A percentile compares a stretch with the other conserved stretches of the same genome.
These are phyloP conservation scores for Synanthedon andrenaeformis DNA, from an alignment of 2,888 invertebrate genomes.

Conservation along the genomic window DNA sequence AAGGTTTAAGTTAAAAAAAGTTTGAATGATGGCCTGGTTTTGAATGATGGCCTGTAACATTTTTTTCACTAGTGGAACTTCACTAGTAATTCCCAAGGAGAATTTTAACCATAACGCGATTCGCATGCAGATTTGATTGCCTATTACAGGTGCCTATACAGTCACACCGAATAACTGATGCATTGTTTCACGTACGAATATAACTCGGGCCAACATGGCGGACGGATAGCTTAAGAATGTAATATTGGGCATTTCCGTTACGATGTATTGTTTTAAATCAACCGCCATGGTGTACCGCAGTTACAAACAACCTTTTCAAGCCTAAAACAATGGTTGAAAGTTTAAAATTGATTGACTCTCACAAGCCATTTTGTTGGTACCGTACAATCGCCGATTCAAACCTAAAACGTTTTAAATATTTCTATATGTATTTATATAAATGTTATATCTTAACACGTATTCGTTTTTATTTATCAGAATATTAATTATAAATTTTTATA, in stretches of 20 bases:
- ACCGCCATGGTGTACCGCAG: background rate
- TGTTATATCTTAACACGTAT: background rate
- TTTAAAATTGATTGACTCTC: no score
- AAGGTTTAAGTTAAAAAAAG: no score
- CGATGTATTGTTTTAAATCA: conserved; percentile 5
- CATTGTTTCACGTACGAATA: conserved; percentile 9
- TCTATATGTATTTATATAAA: background rate
- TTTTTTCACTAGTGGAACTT: no score
- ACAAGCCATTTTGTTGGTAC: no score
- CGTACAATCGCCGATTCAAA: no score
- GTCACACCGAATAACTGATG: background rate
- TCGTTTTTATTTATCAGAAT: background rate
- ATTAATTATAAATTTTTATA: background rate
- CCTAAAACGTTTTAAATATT: background rate
- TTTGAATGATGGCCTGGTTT: no score
- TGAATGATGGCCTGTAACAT: no score
- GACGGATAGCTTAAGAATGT: conserved; percentile 4
- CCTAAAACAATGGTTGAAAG: no score
- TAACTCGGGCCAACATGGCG: conserved; percentile 3
- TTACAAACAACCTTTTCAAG: no score
- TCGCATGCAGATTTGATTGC: conserved; percentile 4
- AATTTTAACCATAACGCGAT: conserved; percentile 1
- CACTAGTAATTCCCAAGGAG: no score
- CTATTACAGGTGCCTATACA: conserved; percentile 2
- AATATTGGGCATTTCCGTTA: conserved; percentile 7